Evolutionary conservation across 1,140 invertebrate genomes (phyloP), one percentile per base, ranked within the genome.

Genomic region (Anoplolepis gracilipes): DNA sequence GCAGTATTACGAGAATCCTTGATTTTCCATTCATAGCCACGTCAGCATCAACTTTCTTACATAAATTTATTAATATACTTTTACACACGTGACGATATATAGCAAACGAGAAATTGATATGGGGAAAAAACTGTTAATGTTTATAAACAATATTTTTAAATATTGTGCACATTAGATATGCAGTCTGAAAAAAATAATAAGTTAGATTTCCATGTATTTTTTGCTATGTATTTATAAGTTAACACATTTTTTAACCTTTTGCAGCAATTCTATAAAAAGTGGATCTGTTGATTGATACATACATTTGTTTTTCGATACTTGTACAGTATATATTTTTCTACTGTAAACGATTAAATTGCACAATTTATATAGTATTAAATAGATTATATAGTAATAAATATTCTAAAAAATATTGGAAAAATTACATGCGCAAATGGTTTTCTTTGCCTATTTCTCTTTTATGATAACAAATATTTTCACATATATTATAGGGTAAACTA

Each of bases 21-120:
- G 22, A 78, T 65, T 78, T 78, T 78, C 28, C 59, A 78, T 65
- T 78, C 30, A 78, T 36, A 67, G 30, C 22, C n/a, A 55, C 57
- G 36, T 76, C 55, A 75, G 33, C 22, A 16, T 49, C n/a, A 4
- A 78, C 28, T 53, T 53, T 4, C 28, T 49, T 36, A 19, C n/a
- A 13, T 36, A 16, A 78, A 67, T 78, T 78, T 78, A 65, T 77
- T 64, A 11, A 30, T 0, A 16, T 65, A 16, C 1, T 49, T 67
- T 42, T 46, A 42, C 39, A 10, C 13, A 53, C 19, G 13, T 13
- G 11, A 49, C 13, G 19, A 16, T 33, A 8, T 25, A n/a, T 25
- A n/a, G 0, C 28, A 33, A 65, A 36, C 2, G 7, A 65, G 30
- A 65, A 70, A 67, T n/a, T 67, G 39, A 67, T 67, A 67, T 62